Evolutionary conservation across 2,113 vertebrate species (phyloP).

Genomic region (Sporophila hypoxantha): DNA sequence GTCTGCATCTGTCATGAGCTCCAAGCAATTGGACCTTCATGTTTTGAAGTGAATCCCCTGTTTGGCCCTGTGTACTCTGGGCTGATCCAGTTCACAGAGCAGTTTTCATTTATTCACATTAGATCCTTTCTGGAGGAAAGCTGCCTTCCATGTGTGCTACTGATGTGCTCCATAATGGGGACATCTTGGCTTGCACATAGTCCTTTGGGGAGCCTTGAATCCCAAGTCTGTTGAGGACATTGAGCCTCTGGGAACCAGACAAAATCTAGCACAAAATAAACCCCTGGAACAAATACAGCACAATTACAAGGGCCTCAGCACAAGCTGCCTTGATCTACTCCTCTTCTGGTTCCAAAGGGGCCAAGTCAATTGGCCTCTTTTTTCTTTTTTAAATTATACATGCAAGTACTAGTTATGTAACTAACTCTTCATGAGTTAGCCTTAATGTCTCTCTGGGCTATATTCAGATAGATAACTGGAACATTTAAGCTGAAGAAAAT

Average conservation of each 20-base stretch:
- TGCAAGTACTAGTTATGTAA: background rate
- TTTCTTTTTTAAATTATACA: background rate
- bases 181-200: background rate
- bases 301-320: background rate
- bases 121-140: background rate
- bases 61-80: background rate
- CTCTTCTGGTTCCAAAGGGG: background rate
- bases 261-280: background rate
- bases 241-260: background rate
- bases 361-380: background rate
- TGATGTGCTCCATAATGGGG: background rate
- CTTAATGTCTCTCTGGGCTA: background rate
- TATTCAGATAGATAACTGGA: background rate
- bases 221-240: background rate
- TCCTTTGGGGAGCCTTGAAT: background rate
- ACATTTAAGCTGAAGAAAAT: background rate
- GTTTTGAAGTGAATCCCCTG: background rate
- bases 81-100: background rate
- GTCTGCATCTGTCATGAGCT: background rate
- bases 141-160: background rate
- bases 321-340: background rate
- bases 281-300: background rate
- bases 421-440: background rate
- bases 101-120: background rate
- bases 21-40: no score